Evolutionary conservation across 2,113 vertebrate species (phyloP).

Genomic region (Hyla sarda): DNA sequence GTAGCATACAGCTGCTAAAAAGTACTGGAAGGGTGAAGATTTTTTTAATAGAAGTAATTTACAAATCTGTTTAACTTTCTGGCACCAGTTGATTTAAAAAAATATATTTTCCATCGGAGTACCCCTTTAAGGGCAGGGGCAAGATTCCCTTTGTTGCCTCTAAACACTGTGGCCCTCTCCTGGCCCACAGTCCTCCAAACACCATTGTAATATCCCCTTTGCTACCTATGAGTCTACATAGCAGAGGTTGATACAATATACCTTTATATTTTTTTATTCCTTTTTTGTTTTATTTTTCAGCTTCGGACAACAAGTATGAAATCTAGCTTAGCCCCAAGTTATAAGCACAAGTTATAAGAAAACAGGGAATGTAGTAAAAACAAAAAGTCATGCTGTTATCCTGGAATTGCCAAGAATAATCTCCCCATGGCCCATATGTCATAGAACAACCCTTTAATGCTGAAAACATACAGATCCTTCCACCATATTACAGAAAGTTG

Average conservation of each 20-base stretch:
- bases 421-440: slow-evolving; percentile 66
- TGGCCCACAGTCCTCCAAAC: no score
- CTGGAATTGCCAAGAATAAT: slow-evolving; percentile 60
- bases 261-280: background rate
- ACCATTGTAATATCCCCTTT: background rate
- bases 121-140: no score
- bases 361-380: background rate
- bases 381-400: background rate
- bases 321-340: background rate
- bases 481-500: slow-evolving; percentile 63
- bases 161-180: no score
- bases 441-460: slow-evolving; percentile 63
- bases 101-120: no score
- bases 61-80: no score
- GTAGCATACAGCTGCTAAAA: no score
- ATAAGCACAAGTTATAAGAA: background rate
- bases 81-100: no score
- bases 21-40: no score
- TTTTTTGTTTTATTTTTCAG: background rate
- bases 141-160: no score
- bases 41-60: no score
- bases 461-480: slow-evolving; percentile 63
- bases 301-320: background rate
- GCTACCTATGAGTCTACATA: background rate
- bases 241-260: no score